Conservation (phyloP, 2,888 invertebrate genomes). For the Drosophila siamana region DNA sequence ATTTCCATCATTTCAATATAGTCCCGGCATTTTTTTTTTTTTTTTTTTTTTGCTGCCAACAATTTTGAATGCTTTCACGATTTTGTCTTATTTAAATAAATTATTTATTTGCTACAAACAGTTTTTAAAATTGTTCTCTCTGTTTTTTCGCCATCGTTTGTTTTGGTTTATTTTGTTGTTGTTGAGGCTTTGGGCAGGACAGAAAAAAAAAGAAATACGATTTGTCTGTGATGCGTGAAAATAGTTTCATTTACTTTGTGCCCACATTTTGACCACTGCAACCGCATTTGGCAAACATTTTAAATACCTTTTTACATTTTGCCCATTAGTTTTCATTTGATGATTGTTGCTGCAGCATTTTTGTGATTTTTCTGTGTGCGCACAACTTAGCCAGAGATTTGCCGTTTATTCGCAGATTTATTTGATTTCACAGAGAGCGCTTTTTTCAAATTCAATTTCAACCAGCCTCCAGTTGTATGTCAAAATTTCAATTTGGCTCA, state of each 20-base stretch:
- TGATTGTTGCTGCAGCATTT: slow-evolving; percentile 37
- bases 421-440: slow-evolving; percentile 49
- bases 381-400: slow-evolving; percentile 48
- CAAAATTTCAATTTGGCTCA: slow-evolving; percentile 65
- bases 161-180: slow-evolving; percentile 8
- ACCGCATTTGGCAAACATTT: slow-evolving; percentile 78
- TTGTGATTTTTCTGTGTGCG: slow-evolving; percentile 16
- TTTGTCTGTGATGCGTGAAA: slow-evolving; percentile 40
- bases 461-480: slow-evolving; percentile 11
- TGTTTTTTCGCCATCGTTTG: background rate
- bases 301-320: slow-evolving; percentile 77
- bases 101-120: slow-evolving; percentile 24
- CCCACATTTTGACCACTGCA: slow-evolving; percentile 66
- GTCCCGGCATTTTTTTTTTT: background rate
- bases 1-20: background rate
- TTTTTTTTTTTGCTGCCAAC: no score
- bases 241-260: slow-evolving; percentile 72
- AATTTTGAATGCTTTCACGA: background rate
- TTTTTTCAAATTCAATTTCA: slow-evolving; percentile 49
- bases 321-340: slow-evolving; percentile 70
- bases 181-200: slow-evolving; percentile 18
- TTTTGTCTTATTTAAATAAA: slow-evolving; percentile 31
- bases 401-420: slow-evolving; percentile 48
- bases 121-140: slow-evolving; percentile 3
- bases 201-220: slow-evolving; percentile 14